phyloP scores from a whole-genome alignment of 2,797 vertebrate species.

The Melanotaenia boesemani region DNA sequence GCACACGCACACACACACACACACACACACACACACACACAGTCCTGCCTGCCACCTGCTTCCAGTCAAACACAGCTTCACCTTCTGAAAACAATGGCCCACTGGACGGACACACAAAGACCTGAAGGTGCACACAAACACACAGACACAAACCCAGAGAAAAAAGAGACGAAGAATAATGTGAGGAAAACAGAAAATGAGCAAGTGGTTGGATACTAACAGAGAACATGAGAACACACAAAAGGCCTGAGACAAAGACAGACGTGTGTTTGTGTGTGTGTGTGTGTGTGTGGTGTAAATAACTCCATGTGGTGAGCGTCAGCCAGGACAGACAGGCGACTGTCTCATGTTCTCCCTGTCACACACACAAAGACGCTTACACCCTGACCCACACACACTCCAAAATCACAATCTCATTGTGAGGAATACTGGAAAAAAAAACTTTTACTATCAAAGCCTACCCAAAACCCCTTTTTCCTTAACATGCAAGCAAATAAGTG shows the following conservation, averaged over 20 bases:
- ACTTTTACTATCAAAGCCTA: conserved; percentile 44
- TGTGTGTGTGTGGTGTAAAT: conserved; percentile 68
- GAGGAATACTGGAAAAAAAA: conserved; percentile 65
- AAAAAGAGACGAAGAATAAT: conserved; percentile 42
- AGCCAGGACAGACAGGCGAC: conserved; percentile 74
- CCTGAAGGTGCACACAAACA: conserved; percentile 52
- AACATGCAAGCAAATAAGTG: conserved; percentile 8
- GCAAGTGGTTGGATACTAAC: conserved; percentile 48
- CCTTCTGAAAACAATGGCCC: conserved; percentile 81
- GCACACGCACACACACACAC: conserved; percentile 35
- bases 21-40: conserved; percentile 47
- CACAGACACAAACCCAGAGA: conserved; percentile 45
- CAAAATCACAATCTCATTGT: conserved; percentile 55
- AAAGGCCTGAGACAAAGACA: conserved; percentile 50
- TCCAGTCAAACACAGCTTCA: conserved; percentile 84
- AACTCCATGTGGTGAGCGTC: conserved; percentile 78
- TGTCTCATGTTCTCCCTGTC: conserved; percentile 62
- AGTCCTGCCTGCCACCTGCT: conserved; percentile 81
- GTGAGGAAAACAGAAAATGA: conserved; percentile 44
- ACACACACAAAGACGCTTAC: conserved; percentile 30
- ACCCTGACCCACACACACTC: conserved; percentile 28
- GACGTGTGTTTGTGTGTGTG: conserved; percentile 26
- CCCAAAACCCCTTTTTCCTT: conserved; percentile 43
- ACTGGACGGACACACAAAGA: conserved; percentile 71
- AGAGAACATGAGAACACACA: conserved; percentile 63